These are phyloP conservation scores for Rotaria socialis DNA, from an alignment of 2,888 invertebrate species.

Conservation along the genomic window DNA sequence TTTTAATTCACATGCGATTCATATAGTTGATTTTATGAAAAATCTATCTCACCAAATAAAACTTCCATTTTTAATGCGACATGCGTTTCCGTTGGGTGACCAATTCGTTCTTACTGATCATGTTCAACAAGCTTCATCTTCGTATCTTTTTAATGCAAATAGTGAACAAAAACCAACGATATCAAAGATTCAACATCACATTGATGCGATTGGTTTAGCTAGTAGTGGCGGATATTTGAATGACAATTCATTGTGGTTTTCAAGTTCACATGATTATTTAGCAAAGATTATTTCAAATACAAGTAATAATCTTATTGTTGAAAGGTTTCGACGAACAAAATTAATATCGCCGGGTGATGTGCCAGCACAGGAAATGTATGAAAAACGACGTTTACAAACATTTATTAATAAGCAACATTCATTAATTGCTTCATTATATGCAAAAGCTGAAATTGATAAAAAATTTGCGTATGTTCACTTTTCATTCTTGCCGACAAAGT, in stretches of 20 bases:
- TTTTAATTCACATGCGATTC: background rate
- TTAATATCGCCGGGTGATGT: background rate
- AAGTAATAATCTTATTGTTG: background rate
- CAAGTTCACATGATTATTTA: conserved; percentile 1
- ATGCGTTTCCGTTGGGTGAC: background rate
- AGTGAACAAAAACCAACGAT: background rate
- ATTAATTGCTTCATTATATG: background rate
- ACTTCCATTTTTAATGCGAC: background rate
- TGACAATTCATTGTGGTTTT: conserved; percentile 10
- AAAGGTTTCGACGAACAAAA: conserved; percentile 4
- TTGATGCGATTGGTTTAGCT: conserved; percentile 3
- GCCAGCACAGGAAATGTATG: background rate
- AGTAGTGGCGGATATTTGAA: background rate
- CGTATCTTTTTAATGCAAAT: background rate
- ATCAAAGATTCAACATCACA: background rate
- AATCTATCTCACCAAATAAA: background rate
- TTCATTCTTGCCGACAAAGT: background rate
- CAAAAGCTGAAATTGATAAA: background rate
- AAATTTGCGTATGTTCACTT: background rate
- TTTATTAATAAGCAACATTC: conserved; percentile 31
- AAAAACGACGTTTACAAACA: conserved; percentile 31
- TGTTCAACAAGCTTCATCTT: background rate
- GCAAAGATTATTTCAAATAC: background rate
- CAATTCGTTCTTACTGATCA: background rate
- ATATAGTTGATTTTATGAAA: background rate